Evolutionary conservation across 2,113 vertebrate species (phyloP).

Genomic region (Coreoperca whiteheadi): DNA sequence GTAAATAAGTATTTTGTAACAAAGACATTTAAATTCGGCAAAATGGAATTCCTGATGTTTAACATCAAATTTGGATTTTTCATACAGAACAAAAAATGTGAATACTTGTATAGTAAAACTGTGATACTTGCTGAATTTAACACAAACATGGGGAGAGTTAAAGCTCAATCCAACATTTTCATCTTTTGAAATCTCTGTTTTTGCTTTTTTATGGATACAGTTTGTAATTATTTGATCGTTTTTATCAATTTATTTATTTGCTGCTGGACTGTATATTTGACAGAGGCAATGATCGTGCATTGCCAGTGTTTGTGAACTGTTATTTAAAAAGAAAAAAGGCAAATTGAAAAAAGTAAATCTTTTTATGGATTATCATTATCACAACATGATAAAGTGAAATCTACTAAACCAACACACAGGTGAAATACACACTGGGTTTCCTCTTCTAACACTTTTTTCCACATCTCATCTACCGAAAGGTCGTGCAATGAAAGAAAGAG

Average conservation of each 20-base stretch:
- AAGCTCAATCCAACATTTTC: too few relatives aligned
- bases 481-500: conserved; percentile 1
- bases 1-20: background rate
- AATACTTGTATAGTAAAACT: too few relatives aligned
- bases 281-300: background rate
- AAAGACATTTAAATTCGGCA: background rate
- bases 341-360: background rate
- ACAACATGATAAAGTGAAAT: background rate
- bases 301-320: background rate
- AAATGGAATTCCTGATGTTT: background rate
- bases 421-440: background rate
- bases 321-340: background rate
- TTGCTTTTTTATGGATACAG: too few relatives aligned
- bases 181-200: too few relatives aligned
- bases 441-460: background rate
- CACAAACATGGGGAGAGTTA: too few relatives aligned
- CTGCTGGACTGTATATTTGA: too few relatives aligned
- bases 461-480: conserved; percentile 6
- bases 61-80: background rate
- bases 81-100: background rate
- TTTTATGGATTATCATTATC: background rate
- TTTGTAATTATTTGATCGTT: too few relatives aligned
- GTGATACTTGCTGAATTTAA: too few relatives aligned
- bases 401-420: background rate
- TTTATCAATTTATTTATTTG: background rate